These are phyloP conservation scores for Sphenodon punctatus DNA, from an alignment of 2,797 vertebrate species.

Conservation along the genomic window DNA sequence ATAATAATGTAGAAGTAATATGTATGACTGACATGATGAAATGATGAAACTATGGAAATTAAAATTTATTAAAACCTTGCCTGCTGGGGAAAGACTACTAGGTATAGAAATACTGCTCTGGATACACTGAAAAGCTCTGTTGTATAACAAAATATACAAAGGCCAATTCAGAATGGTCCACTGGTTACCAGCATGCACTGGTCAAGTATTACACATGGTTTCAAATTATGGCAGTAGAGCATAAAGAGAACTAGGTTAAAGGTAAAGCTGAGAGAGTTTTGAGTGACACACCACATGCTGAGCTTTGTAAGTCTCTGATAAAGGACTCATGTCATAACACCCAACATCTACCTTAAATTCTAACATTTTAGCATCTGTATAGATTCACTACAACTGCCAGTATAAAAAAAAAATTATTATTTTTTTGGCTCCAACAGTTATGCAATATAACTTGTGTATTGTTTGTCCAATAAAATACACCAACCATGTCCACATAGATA, in stretches of 20 bases:
- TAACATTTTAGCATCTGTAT: background rate
- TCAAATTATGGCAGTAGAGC: background rate
- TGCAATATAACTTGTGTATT: slow-evolving; percentile 28
- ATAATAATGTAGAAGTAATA: background rate
- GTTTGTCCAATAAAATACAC: slow-evolving; percentile 33
- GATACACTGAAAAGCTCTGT: background rate
- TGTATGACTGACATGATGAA: background rate
- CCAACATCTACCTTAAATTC: slow-evolving; percentile 1
- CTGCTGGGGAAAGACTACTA: background rate
- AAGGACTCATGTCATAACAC: background rate
- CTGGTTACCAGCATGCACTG: background rate
- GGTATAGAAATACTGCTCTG: background rate
- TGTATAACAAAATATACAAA: background rate
- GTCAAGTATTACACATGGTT: background rate
- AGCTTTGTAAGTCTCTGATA: background rate
- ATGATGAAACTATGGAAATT: background rate
- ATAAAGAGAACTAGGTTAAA: background rate
- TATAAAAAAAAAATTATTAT: slow-evolving; percentile 23
- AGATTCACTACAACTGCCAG: background rate
- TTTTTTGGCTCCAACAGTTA: background rate
- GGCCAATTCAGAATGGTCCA: background rate
- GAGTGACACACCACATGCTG: background rate
- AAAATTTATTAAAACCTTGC: background rate
- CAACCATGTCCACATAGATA: slow-evolving; percentile 4
- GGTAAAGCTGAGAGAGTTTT: background rate